Evolutionary conservation across 2,888 invertebrate genomes (phyloP).

Genomic region (Tipula confusa): DNA sequence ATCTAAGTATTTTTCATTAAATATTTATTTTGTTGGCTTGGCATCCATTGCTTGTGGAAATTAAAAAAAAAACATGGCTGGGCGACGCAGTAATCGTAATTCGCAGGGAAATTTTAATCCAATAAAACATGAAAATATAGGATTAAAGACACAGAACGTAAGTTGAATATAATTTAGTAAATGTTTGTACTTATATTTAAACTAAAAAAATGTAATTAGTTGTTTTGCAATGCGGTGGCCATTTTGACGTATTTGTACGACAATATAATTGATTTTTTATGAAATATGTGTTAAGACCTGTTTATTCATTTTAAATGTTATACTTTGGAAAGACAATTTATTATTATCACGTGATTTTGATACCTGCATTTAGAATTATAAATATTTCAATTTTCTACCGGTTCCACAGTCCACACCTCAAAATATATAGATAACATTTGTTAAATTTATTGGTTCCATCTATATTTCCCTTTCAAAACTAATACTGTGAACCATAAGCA

Average conservation of each 20-base stretch:
- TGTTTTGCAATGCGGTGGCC: neutral
- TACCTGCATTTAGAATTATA: too few species aligned
- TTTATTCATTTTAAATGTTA: neutral
- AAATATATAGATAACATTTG: too few species aligned
- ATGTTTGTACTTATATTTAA: neutral
- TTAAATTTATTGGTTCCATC: too few species aligned
- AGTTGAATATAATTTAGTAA: neutral
- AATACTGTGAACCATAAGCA: too few species aligned
- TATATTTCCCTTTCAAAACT: too few species aligned
- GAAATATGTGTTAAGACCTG: neutral
- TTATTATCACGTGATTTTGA: too few species aligned
- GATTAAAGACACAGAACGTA: neutral
- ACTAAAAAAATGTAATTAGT: neutral
- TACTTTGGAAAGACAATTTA: too few species aligned
- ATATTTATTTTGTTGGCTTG: too few species aligned
- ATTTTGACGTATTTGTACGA: neutral
- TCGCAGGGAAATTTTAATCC: neutral
- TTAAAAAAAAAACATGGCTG: neutral
- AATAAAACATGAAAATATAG: neutral
- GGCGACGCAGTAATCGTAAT: neutral
- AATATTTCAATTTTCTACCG: too few species aligned
- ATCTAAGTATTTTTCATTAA: too few species aligned
- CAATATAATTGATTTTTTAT: slow-evolving; percentile 4
- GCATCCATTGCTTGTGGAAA: too few species aligned
- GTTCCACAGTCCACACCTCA: too few species aligned